A percentile compares a stretch with the other conserved stretches of the same genome.
These are phyloP conservation scores for Porites lobata DNA, from an alignment of 92 coral and sea anemone species.

Conservation along the genomic window DNA sequence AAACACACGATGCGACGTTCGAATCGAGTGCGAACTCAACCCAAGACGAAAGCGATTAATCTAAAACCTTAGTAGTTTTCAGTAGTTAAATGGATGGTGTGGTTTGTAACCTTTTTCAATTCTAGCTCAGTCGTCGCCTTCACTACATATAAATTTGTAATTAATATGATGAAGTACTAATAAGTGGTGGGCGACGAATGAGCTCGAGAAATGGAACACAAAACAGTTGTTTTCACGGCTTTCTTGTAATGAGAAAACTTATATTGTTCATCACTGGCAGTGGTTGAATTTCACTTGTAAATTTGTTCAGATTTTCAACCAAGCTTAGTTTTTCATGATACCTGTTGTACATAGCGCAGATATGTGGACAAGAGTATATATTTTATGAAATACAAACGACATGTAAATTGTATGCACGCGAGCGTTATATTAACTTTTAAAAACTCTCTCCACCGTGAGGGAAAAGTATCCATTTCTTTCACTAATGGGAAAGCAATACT, in stretches of 20 bases:
- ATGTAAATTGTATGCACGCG: conserved; percentile 69
- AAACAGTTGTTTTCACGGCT: conserved; percentile 1
- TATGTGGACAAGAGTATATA: conserved; percentile 63
- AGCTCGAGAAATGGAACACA: neutral
- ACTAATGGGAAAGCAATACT: neutral
- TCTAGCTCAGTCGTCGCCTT: conserved; percentile 11
- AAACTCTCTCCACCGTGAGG: neutral
- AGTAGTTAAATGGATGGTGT: conserved; percentile 6
- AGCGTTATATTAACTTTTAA: conserved; percentile 1
- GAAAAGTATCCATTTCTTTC: neutral
- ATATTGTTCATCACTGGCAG: conserved; percentile 8
- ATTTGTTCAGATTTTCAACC: conserved; percentile 30
- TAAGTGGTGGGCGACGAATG: conserved; percentile 21
- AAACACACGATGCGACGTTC: conserved; percentile 99
- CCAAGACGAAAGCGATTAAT: conserved; percentile 76
- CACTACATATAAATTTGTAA: conserved; percentile 46
- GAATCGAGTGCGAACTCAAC: conserved; percentile 92
- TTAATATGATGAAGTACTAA: conserved; percentile 26
- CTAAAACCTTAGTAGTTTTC: conserved; percentile 10
- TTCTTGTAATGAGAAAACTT: conserved; percentile 6
- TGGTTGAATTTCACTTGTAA: conserved; percentile 34
- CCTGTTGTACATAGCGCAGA: conserved; percentile 36
- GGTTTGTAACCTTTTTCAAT: neutral
- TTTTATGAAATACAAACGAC: conserved; percentile 68
- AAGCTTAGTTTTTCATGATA: conserved; percentile 22